Evolutionary conservation across 1,140 invertebrate genomes (phyloP), one percentile per base, ranked within the genome.

Genomic region (Polypedilum vanderplanki): DNA sequence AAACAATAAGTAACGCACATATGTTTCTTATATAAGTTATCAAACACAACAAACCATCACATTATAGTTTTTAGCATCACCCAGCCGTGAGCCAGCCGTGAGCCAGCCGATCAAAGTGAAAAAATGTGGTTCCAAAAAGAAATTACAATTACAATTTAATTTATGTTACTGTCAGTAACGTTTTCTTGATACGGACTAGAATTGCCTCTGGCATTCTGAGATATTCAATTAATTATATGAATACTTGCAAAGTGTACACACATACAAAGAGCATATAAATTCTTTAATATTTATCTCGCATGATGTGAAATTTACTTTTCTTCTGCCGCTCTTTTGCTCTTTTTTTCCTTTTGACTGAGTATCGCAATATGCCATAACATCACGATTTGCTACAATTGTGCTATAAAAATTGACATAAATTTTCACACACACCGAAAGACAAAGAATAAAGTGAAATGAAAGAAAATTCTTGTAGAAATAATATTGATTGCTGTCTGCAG

Each of bases 111-210:
- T n/a, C n/a, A n/a, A n/a, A n/a, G n/a, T n/a, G n/a, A 33, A 33
- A 33, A n/a, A 57, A 57, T 57, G 46, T 57, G 46, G n/a, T n/a
- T n/a, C n/a, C n/a, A n/a, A n/a, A n/a, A n/a, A 70, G 18, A 67
- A 70, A 70, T 70, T 70, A 70, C 18, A 70, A 70, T 70, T 70
- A 70, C 18, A 70, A 70, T 70, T 70, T 70, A 70, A 70, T 70
- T 70, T 70, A 70, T 70, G 65, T 70, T 70, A 70, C 65, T 70
- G 65, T 70, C 65, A 70, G 65, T 18, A 70, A 15, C n/a, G 46
- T n/a, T 57, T 46, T 57, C 46, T 57, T 57, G 46, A 57, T 57
- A 57, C 12, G 46, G 46, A 57, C 46, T 57, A n/a, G n/a, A 57
- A 57, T 57, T 70, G 65, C 65, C 17, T 70, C 17, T 70, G 65